Percentiles rank a stretch among this genome's conserved stretches.
Conservation (phyloP, 2,888 invertebrate species). For the Lacanobia oleracea region DNA sequence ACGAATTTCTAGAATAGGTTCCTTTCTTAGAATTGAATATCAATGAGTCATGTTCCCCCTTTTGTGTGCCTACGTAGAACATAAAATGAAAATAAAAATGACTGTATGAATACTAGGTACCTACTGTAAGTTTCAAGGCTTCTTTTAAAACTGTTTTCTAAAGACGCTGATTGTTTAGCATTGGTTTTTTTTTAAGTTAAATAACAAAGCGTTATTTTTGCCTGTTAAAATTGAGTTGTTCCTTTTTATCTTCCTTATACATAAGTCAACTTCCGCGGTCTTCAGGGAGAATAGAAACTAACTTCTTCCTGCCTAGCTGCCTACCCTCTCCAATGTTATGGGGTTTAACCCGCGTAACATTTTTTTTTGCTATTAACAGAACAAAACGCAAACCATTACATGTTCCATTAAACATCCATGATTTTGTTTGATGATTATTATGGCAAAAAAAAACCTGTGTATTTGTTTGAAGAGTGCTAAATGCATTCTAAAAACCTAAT, state of each 20-base stretch:
- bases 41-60: constrained; percentile 53
- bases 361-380: background rate
- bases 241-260: background rate
- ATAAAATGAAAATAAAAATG: background rate
- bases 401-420: background rate
- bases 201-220: background rate
- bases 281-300: background rate
- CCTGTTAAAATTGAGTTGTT: background rate
- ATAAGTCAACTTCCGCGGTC: background rate
- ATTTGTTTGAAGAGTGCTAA: background rate
- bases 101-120: background rate
- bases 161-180: background rate
- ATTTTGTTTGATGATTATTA: background rate
- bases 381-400: constrained; percentile 8
- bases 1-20: constrained; percentile 1
- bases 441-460: background rate
- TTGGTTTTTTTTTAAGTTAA: background rate
- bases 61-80: background rate
- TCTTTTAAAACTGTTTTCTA: background rate
- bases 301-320: background rate
- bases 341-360: background rate
- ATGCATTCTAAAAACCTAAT: background rate
- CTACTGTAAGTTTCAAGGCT: background rate
- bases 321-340: background rate
- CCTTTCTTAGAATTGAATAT: constrained; percentile 23